Evolutionary conservation across 2,888 invertebrate genomes (phyloP).

Genomic region (Rhingia rostrata): DNA sequence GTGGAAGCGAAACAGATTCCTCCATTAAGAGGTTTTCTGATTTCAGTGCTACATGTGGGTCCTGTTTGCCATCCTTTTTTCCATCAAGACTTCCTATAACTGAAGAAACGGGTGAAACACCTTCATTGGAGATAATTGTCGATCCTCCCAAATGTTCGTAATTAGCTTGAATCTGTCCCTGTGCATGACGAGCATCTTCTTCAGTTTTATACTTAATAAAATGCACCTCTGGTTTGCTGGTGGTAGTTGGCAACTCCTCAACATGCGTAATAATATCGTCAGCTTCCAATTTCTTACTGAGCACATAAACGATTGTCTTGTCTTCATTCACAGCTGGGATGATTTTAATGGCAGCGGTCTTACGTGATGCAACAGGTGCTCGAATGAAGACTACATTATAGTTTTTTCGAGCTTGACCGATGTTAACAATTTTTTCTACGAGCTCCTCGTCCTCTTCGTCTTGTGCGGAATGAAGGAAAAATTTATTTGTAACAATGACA

Average conservation of each 20-base stretch:
- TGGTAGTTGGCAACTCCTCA: slow-evolving; percentile 68
- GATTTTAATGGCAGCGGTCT: slow-evolving; percentile 68
- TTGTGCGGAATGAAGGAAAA: slow-evolving; percentile 76
- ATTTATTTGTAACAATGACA: slow-evolving; percentile 71
- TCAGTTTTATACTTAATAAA: slow-evolving; percentile 76
- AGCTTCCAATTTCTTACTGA: slow-evolving; percentile 76
- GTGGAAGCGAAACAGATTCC: not conserved
- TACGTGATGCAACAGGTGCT: slow-evolving; percentile 65
- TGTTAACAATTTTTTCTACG: slow-evolving; percentile 59
- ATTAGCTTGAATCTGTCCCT: slow-evolving; percentile 76
- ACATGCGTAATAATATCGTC: slow-evolving; percentile 73
- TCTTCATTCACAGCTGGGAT: slow-evolving; percentile 76
- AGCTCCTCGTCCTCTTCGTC: slow-evolving; percentile 75
- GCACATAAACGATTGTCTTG: slow-evolving; percentile 76
- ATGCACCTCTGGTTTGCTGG: slow-evolving; percentile 76
- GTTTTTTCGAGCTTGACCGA: slow-evolving; percentile 75
- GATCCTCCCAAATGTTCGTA: slow-evolving; percentile 76
- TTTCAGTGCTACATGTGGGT: not conserved
- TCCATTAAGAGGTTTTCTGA: slow-evolving; percentile 5
- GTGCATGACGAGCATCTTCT: slow-evolving; percentile 76
- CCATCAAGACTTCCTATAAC: slow-evolving; percentile 75
- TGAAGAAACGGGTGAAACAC: slow-evolving; percentile 73
- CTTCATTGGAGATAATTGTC: slow-evolving; percentile 75
- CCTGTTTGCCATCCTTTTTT: slow-evolving; percentile 12
- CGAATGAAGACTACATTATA: slow-evolving; percentile 77